Conservation (phyloP, 2,113 vertebrate genomes). For the Albula goreensis region DNA sequence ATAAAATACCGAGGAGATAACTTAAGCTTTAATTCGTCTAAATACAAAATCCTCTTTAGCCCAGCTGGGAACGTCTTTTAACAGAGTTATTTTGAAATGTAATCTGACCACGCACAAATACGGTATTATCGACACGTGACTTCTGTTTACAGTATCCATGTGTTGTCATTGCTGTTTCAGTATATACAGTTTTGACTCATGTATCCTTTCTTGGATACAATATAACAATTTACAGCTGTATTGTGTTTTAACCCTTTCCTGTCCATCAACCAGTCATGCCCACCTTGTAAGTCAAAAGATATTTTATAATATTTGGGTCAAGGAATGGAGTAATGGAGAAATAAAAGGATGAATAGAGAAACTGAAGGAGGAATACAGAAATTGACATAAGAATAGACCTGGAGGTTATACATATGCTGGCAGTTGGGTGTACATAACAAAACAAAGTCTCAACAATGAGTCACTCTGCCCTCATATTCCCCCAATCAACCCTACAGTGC, state of each 20-base stretch:
- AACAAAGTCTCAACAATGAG: too few species aligned
- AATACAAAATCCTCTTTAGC: constrained; percentile 1
- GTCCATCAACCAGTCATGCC: not conserved
- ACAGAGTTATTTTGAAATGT: not conserved
- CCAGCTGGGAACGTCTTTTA: constrained; percentile 4
- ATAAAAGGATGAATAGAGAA: too few species aligned
- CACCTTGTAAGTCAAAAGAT: too few species aligned
- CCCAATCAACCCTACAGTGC: too few species aligned
- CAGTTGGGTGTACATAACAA: too few species aligned
- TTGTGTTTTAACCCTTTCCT: not conserved
- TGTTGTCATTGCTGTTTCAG: not conserved
- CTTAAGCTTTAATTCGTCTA: not conserved
- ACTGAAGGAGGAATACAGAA: too few species aligned
- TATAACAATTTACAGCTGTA: not conserved
- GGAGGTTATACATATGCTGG: too few species aligned
- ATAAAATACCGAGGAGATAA: not conserved
- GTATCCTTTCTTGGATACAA: too few species aligned
- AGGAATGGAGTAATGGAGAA: too few species aligned
- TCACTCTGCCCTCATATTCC: too few species aligned
- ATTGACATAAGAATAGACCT: too few species aligned
- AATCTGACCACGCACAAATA: not conserved
- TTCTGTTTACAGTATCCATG: not conserved
- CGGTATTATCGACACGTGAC: not conserved
- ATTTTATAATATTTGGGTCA: too few species aligned
- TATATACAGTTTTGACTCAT: not conserved